Evolutionary conservation across 2,888 invertebrate species (phyloP).

Genomic region (Barypeithes pellucidus): DNA sequence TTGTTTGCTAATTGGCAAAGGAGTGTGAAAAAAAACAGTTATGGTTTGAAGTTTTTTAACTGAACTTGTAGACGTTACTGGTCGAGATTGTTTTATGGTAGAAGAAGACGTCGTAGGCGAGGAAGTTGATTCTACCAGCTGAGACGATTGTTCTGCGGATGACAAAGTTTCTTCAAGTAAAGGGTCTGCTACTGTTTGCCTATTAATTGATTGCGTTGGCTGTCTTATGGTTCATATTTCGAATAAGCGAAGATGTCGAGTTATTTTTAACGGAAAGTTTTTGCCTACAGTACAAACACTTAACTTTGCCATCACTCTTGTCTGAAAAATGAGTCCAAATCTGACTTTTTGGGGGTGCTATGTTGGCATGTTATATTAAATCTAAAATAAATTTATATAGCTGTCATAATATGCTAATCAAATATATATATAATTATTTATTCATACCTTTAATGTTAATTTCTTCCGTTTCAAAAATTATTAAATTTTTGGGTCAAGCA

Average conservation of each 20-base stretch:
- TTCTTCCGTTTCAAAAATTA: too few species aligned
- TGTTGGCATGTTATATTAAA: too few species aligned
- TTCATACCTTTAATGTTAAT: too few species aligned
- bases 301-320: constrained; percentile 35
- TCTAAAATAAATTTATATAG: too few species aligned
- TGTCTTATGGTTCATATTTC: constrained; percentile 48
- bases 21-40: constrained; percentile 42
- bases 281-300: constrained; percentile 48
- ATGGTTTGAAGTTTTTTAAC: constrained; percentile 23
- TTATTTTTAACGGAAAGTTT: constrained; percentile 44
- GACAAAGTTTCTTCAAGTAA: constrained; percentile 19
- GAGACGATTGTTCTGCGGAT: constrained; percentile 4
- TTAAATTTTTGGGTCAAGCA: too few species aligned
- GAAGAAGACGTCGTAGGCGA: background rate
- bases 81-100: constrained; percentile 12
- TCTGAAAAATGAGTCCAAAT: too few species aligned
- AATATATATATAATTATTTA: too few species aligned
- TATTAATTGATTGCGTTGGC: constrained; percentile 46
- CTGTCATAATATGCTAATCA: too few species aligned
- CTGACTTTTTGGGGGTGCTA: too few species aligned
- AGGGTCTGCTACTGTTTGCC: constrained; percentile 37
- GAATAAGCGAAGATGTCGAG: constrained; percentile 46
- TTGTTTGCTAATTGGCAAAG: constrained; percentile 44
- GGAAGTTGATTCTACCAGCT: background rate
- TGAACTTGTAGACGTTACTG: background rate